A percentile compares a stretch with the other conserved stretches of the same genome.
These are phyloP conservation scores for Sussaba pulchella DNA, from an alignment of 2,888 invertebrate species.

Conservation along the genomic window DNA sequence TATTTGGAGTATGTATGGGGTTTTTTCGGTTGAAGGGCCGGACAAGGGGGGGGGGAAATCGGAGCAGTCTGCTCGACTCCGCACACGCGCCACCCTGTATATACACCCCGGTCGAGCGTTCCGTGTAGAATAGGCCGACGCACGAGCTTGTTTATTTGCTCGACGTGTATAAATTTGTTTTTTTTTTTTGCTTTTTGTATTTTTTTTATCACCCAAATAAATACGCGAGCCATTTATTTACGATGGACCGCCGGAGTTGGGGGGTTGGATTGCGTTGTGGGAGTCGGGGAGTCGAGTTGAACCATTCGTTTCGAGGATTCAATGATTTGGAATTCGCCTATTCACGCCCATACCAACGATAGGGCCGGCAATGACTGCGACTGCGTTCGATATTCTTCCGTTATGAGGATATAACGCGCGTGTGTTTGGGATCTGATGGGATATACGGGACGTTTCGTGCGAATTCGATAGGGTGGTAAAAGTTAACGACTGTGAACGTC, in stretches of 20 bases:
- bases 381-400: too few relatives aligned
- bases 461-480: too few relatives aligned
- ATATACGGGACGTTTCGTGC: too few relatives aligned
- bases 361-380: not conserved
- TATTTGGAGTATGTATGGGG: slow-evolving; percentile 18
- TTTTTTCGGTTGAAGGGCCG: slow-evolving; percentile 51
- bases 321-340: slow-evolving; percentile 33
- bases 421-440: too few relatives aligned
- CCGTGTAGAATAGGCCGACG: slow-evolving; percentile 37
- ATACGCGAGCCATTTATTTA: slow-evolving; percentile 77
- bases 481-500: too few relatives aligned
- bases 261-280: not conserved
- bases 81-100: not conserved
- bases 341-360: not conserved
- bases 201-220: slow-evolving; percentile 75
- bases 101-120: slow-evolving; percentile 14
- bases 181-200: slow-evolving; percentile 69
- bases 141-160: slow-evolving; percentile 63
- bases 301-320: slow-evolving; percentile 35
- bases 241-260: slow-evolving; percentile 64
- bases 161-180: slow-evolving; percentile 76
- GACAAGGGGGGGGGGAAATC: slow-evolving; percentile 52
- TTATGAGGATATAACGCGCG: too few relatives aligned
- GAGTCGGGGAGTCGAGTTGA: slow-evolving; percentile 25
- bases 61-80: slow-evolving; percentile 24